Conservation (phyloP, 2,113 vertebrate genomes). For the Amphilophus citrinellus region DNA sequence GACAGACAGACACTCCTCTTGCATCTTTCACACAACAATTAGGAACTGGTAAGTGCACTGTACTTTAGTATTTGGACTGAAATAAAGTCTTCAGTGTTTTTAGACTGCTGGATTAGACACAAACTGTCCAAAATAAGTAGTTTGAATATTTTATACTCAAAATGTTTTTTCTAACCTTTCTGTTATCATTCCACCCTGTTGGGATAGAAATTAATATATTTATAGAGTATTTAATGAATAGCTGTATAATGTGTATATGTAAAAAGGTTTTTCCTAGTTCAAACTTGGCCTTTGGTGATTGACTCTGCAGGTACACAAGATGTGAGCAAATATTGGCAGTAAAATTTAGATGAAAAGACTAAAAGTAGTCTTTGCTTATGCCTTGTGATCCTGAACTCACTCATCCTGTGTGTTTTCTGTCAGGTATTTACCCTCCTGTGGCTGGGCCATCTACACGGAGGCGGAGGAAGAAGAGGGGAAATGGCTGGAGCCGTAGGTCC, state of each 20-base stretch:
- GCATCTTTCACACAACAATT: conserved; percentile 76
- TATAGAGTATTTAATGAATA: no score
- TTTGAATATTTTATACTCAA: no score
- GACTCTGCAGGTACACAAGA: background rate
- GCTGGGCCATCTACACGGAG: conserved; percentile 68
- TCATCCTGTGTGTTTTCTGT: no score
- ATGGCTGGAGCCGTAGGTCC: conserved; percentile 69
- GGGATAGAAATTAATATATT: no score
- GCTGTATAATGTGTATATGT: no score
- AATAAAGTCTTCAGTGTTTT: background rate
- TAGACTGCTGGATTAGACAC: background rate
- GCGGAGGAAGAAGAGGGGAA: conserved; percentile 77
- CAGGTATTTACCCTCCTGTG: conserved; percentile 80
- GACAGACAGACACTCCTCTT: conserved; percentile 65
- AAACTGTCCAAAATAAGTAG: background rate
- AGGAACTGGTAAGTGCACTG: conserved; percentile 79
- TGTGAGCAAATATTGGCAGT: background rate
- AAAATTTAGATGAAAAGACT: background rate
- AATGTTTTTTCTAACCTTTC: no score
- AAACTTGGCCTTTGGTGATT: background rate
- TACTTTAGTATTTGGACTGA: background rate
- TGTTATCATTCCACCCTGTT: no score
- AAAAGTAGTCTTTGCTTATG: background rate
- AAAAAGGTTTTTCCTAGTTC: background rate
- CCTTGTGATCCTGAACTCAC: no score